phyloP scores from a whole-genome alignment of 2,888 invertebrate genomes.

The Dicranocentrus wangi region DNA sequence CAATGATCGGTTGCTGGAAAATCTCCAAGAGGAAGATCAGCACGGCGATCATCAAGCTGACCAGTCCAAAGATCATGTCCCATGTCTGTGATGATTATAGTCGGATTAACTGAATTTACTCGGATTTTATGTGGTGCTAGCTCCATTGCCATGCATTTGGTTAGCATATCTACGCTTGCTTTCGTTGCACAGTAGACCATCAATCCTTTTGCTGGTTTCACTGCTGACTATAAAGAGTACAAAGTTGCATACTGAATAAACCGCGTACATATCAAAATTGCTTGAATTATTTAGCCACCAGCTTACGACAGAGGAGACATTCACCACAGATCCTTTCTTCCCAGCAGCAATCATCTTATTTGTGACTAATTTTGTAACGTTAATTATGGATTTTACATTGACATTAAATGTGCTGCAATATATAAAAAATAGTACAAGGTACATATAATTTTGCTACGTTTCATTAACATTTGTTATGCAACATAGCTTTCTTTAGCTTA shows the following conservation, averaged over 20 bases:
- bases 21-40: slow-evolving; percentile 86
- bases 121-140: slow-evolving; percentile 86
- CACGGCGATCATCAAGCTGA: slow-evolving; percentile 81
- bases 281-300: too few relatives aligned
- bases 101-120: slow-evolving; percentile 92
- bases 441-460: neutral
- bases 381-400: slow-evolving; percentile 89
- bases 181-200: slow-evolving; percentile 86
- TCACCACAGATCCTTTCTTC: slow-evolving; percentile 87
- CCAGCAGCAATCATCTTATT: slow-evolving; percentile 83
- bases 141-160: slow-evolving; percentile 88
- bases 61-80: slow-evolving; percentile 88
- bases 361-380: slow-evolving; percentile 88
- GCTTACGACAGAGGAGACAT: slow-evolving; percentile 88
- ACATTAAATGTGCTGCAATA: slow-evolving; percentile 77
- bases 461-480: neutral
- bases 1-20: slow-evolving; percentile 87
- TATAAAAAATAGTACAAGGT: neutral
- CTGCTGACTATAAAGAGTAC: slow-evolving; percentile 20
- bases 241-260: neutral
- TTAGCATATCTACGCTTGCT: slow-evolving; percentile 89
- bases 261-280: too few relatives aligned
- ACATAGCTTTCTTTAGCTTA: slow-evolving; percentile 77
- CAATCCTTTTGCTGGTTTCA: slow-evolving; percentile 43
- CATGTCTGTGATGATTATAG: slow-evolving; percentile 84